phyloP scores from a whole-genome alignment of 2,113 vertebrate genomes.

The Phaethon lepturus region DNA sequence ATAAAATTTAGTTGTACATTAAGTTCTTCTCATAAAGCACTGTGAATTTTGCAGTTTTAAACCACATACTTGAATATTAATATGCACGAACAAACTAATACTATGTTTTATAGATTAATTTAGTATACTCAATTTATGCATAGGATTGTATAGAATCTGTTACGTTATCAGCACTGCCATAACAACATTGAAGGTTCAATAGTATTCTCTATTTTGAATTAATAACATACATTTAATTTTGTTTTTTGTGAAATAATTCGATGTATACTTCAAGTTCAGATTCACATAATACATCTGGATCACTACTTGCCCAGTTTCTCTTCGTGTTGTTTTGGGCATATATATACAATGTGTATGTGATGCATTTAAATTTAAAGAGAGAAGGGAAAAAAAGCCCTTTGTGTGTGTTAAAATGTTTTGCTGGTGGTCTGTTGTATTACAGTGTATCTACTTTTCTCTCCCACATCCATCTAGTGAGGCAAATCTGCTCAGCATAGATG shows the following conservation, averaged over 20 bases:
- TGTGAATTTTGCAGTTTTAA: not conserved
- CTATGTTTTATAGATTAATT: not conserved
- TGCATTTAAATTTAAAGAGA: not conserved
- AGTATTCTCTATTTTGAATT: not conserved
- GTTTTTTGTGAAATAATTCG: not conserved
- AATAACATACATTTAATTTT: not conserved
- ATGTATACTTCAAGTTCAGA: not conserved
- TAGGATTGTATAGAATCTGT: not conserved
- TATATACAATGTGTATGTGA: not conserved
- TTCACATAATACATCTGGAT: not conserved
- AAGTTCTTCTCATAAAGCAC: not conserved
- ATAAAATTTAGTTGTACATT: not conserved
- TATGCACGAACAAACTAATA: not conserved
- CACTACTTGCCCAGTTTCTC: not conserved
- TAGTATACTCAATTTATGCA: not conserved
- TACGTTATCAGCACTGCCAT: not conserved
- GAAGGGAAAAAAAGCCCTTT: not conserved
- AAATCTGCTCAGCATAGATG: conserved; percentile 84
- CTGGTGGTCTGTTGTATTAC: not conserved
- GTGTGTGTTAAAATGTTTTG: not conserved
- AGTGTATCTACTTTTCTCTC: not conserved
- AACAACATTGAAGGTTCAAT: not conserved
- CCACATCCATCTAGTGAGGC: conserved; percentile 72
- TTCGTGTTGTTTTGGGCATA: not conserved
- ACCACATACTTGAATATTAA: not conserved